A percentile compares a stretch with the other conserved stretches of the same genome.
These are phyloP conservation scores for Lycocorax pyrrhopterus DNA, from an alignment of 2,113 vertebrate species.

Conservation along the genomic window DNA sequence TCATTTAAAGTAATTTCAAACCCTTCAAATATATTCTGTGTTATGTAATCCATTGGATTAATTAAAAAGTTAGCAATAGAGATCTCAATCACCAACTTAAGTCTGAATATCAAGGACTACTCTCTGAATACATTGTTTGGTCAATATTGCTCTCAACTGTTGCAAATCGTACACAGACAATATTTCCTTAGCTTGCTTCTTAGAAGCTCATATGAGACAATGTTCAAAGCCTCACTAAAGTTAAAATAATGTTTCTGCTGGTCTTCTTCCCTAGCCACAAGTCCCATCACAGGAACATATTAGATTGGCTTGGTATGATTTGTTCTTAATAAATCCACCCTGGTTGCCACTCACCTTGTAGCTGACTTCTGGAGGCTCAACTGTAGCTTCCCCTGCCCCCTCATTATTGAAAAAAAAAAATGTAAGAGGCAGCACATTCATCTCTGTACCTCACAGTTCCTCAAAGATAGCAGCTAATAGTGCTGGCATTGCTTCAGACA, in stretches of 20 bases:
- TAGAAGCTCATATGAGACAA: neutral
- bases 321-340: neutral
- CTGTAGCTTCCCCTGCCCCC: neutral
- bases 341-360: neutral
- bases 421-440: neutral
- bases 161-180: neutral
- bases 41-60: neutral
- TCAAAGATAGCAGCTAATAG: neutral
- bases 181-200: neutral
- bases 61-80: neutral
- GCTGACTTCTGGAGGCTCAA: neutral
- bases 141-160: neutral
- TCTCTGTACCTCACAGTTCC: neutral
- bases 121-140: neutral
- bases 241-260: neutral
- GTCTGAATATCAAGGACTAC: neutral
- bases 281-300: neutral
- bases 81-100: neutral
- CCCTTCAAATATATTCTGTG: neutral
- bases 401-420: neutral
- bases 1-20: neutral
- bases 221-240: neutral
- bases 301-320: neutral
- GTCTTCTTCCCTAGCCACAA: neutral
- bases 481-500: conserved; percentile 19